These are phyloP conservation scores for Zhengitettix transpicula DNA, from an alignment of 2,888 invertebrate genomes.

Conservation along the genomic window DNA sequence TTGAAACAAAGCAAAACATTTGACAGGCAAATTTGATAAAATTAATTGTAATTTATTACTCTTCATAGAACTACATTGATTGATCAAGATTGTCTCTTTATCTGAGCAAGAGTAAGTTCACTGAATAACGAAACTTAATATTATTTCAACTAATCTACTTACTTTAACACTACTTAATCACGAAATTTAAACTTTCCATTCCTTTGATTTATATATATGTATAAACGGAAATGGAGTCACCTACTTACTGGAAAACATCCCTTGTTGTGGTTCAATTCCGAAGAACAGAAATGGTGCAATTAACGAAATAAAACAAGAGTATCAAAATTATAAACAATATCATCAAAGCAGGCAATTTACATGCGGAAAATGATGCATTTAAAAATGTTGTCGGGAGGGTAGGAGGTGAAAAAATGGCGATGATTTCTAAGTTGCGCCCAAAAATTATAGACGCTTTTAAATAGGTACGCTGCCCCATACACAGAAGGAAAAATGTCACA, in stretches of 20 bases:
- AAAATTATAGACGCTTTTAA: conserved; percentile 10
- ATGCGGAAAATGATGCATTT: conserved; percentile 14
- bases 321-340: conserved; percentile 15
- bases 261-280: conserved; percentile 44
- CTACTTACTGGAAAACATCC: conserved; percentile 63
- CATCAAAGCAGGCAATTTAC: conserved; percentile 15
- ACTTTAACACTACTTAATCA: conserved; percentile 11
- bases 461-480: conserved; percentile 66
- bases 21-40: background rate
- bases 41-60: conserved; percentile 2
- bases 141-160: conserved; percentile 12
- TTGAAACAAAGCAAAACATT: too few species aligned
- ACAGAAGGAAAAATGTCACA: conserved; percentile 77
- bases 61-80: background rate
- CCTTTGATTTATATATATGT: conserved; percentile 6
- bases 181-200: conserved; percentile 8
- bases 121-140: conserved; percentile 9
- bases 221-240: conserved; percentile 18
- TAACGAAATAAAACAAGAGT: conserved; percentile 33
- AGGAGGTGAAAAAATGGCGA: conserved; percentile 11
- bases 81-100: background rate
- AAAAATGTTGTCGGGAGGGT: conserved; percentile 13
- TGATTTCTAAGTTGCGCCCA: conserved; percentile 8
- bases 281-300: conserved; percentile 47
- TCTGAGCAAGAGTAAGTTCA: background rate